Evolutionary conservation across 2,797 vertebrate species (phyloP), one percentile per base, ranked within the genome.

Genomic region (Helicolenus hilgendorfi): DNA sequence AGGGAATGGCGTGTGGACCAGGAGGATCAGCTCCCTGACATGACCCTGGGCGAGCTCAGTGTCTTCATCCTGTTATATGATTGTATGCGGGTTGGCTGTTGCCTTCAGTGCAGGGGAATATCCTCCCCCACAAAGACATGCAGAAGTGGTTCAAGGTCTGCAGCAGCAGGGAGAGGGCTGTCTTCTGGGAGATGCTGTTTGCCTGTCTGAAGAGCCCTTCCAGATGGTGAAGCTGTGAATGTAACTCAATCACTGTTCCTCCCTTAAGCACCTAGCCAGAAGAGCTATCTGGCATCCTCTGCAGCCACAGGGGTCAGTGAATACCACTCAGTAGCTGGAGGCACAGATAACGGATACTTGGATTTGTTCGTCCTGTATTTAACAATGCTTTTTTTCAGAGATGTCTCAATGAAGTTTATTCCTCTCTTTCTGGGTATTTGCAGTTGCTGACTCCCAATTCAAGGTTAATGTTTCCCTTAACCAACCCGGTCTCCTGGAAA

Each of bases 181-280:
- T 90, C 82, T 53, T 78, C 38, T 49, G 87, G 92, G 91, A 88
- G 65, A 87, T 7, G 20, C n/a, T 49, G 77, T 85, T 86, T 77
- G 64, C 38, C 58, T 74, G 72, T 83, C 74, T 88, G 74, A 88
- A 88, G 85, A 85, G 78, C 69, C 55, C 64, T 75, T 91, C 92
- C 93, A 95, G 93, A 94, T 95, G 94, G 90, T 90, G 60, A 86
- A 84, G 69, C 80, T 74, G 31, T 83, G 77, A 87, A 65, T 86
- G 79, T 70, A 89, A 69, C 90, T 93, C 89, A 88, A 92, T 93
- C 89, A 94, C 79, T 68, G 31, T 41, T 87, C 65, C 69, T 88
- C 83, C 85, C 85, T 88, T 20, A 82, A 85, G 83, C 74, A 82
- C 78, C 45, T 11, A 71, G 55, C 33, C 7, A 65, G 31, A 77